Conservation (phyloP, 1,140 invertebrate species). For the Chionoecetes opilio region DNA sequence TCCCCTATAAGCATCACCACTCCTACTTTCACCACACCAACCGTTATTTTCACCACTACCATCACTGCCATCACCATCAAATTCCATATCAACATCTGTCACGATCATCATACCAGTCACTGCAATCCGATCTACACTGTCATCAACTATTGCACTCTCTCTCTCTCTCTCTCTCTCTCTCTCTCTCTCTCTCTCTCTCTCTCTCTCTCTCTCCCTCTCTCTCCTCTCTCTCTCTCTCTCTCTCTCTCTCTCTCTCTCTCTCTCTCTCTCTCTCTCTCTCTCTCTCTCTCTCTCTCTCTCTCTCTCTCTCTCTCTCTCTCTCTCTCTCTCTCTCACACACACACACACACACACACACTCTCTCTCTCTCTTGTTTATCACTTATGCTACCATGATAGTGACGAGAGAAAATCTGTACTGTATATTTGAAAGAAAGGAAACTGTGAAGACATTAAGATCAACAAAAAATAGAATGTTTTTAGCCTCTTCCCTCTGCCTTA, state of each 20-base stretch:
- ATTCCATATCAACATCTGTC: neutral
- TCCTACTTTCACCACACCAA: neutral
- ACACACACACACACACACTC: neutral
- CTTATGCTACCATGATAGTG: no score
- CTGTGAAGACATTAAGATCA: no score
- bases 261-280: neutral
- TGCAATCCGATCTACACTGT: neutral
- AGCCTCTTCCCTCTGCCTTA: neutral
- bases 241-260: neutral
- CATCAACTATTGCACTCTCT: neutral
- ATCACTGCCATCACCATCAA: neutral
- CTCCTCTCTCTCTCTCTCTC: neutral
- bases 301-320: neutral
- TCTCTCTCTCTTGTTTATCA: neutral
- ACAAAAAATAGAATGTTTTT: neutral
- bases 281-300: neutral
- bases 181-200: neutral
- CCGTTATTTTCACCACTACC: no score
- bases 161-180: neutral
- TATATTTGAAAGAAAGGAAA: no score
- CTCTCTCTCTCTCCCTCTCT: neutral
- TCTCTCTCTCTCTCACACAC: neutral
- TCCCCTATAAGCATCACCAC: no score
- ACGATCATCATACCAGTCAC: neutral
- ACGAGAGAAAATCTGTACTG: no score